Evolutionary conservation across 2,888 invertebrate genomes (phyloP).

Genomic region (Pseudococcus longispinus): DNA sequence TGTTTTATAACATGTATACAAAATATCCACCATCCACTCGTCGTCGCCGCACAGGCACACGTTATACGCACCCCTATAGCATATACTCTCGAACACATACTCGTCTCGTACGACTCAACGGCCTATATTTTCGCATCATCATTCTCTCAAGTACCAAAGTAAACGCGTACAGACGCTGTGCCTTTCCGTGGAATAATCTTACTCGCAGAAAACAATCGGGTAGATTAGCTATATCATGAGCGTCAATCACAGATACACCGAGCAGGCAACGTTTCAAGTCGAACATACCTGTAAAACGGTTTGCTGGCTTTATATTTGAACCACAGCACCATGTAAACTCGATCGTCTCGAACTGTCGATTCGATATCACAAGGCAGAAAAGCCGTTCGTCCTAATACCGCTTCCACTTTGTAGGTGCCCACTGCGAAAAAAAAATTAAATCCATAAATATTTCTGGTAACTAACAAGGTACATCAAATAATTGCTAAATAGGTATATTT

Average conservation of each 20-base stretch:
- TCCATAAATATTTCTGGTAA: neutral
- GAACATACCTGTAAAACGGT: constrained; percentile 58
- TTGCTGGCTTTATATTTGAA: constrained; percentile 57
- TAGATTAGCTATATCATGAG: neutral
- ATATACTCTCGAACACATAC: neutral
- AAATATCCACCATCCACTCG: neutral
- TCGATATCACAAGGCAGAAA: constrained; percentile 57
- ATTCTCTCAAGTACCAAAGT: neutral
- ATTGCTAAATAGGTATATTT: no score
- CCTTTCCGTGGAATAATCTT: neutral
- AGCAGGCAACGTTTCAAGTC: neutral
- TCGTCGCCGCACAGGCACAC: neutral
- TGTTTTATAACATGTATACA: neutral
- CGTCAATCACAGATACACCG: neutral
- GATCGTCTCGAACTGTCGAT: constrained; percentile 52
- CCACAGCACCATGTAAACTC: constrained; percentile 58
- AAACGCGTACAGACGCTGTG: neutral
- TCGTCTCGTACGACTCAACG: no score
- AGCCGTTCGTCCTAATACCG: constrained; percentile 56
- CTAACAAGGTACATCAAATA: no score
- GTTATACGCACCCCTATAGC: neutral
- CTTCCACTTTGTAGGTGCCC: constrained; percentile 56
- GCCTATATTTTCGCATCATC: constrained; percentile 1
- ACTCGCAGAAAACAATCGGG: neutral
- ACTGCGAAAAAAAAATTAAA: constrained; percentile 52